Base-by-base conservation (phyloP, 2,888 invertebrate genomes). In the Netelia melanura region DNA sequence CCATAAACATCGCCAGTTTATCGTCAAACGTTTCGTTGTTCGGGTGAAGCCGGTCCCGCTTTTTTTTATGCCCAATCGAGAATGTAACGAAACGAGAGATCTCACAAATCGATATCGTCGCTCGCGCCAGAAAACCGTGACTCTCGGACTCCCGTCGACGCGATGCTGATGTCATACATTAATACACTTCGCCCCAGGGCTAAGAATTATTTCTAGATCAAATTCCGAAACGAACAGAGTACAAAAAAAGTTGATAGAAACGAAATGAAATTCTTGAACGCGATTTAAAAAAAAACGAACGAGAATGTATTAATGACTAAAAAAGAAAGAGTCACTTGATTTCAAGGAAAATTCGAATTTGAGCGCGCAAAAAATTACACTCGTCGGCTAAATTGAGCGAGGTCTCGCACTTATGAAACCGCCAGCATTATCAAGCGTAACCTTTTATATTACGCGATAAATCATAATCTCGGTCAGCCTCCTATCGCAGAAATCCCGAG, bases 91-190 rank as follows among this genome's bases (percentile, higher is more conserved):
- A 70, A 61, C 21, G 58, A 58, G 17, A 77, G 68, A 77, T 43
- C 68, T 68, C 25, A 61, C 61, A 44, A 68, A 77, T 44, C 48
- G 67, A 58, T 67, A 68, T 58, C 54, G 23, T 30, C 52, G 21
- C 21, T n/a, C 14, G 43, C 30, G 70, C 43, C 25, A 23, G 8
- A 70, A 70, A 74, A 44, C 48, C 64, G 54, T 44, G 79, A 79
- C 56, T 79, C 54, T 54, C 56, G 38, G 43, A 14, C 54, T 70
- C 62, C 54, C 25, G 30, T 38, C 68, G 64, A 65, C 38, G 64
- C 64, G 56, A 65, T 54, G 71, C 65, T 72, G 71, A 79, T 56
- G 79, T 79, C 71, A 79, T 72, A 38, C 56, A 62, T 72, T 72
- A 79, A 65, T 72, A 11, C 65, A 38, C 14, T 21, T 64, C 23